These are phyloP conservation scores for Linhomoeus sp. DNA, from an alignment of 2,888 invertebrate genomes.

Conservation along the genomic window DNA sequence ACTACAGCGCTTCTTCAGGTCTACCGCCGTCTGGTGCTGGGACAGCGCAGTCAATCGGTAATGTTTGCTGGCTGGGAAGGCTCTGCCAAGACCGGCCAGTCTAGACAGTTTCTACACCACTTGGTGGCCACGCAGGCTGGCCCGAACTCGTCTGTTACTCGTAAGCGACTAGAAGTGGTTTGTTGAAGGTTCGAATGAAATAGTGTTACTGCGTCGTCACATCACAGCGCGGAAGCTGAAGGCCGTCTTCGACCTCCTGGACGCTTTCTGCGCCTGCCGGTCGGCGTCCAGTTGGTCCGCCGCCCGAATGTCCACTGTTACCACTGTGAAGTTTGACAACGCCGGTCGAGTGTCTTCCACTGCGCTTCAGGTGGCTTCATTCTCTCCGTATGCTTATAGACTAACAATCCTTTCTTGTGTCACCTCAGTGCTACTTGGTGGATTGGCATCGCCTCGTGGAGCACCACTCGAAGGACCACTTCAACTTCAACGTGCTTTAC, in stretches of 20 bases:
- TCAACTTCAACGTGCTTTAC: too few relatives aligned
- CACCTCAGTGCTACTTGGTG: too few relatives aligned
- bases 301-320: slow-evolving; percentile 70
- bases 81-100: slow-evolving; percentile 67
- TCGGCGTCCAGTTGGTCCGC: slow-evolving; percentile 68
- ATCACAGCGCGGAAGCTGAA: slow-evolving; percentile 60
- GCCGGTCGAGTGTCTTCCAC: slow-evolving; percentile 42
- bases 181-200: slow-evolving; percentile 22
- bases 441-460: too few relatives aligned
- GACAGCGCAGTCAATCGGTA: slow-evolving; percentile 38
- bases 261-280: slow-evolving; percentile 69
- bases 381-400: too few relatives aligned
- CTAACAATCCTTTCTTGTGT: too few relatives aligned
- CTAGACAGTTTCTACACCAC: slow-evolving; percentile 69
- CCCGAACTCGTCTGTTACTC: too few relatives aligned
- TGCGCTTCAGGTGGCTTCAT: slow-evolving; percentile 24
- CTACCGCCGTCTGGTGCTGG: slow-evolving; percentile 34
- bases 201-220: too few relatives aligned
- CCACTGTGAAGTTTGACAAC: slow-evolving; percentile 81
- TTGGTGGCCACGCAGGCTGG: slow-evolving; percentile 48
- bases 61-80: slow-evolving; percentile 68
- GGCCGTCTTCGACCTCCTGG: slow-evolving; percentile 58
- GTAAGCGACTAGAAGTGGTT: slow-evolving; percentile 41
- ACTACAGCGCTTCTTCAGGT: too few relatives aligned
- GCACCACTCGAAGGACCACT: too few relatives aligned